These are phyloP conservation scores for Spodoptera exigua DNA, from an alignment of 2,888 invertebrate species.

Conservation along the genomic window DNA sequence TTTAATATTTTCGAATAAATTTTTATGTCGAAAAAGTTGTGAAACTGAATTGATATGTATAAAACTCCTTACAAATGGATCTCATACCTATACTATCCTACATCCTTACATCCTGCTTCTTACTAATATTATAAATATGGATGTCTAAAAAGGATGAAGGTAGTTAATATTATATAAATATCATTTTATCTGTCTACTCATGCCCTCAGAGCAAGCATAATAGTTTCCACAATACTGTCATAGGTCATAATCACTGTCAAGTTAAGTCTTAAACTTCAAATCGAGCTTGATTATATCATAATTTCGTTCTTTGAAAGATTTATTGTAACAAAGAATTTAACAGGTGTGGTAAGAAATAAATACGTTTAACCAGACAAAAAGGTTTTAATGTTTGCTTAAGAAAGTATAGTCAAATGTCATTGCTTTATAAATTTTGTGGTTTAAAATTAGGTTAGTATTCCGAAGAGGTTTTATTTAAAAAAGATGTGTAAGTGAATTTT, in stretches of 20 bases:
- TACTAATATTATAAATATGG: too few relatives aligned
- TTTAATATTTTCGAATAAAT: too few relatives aligned
- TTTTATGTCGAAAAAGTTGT: not conserved
- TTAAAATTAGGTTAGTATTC: not conserved
- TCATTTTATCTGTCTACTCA: too few relatives aligned
- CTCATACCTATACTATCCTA: too few relatives aligned
- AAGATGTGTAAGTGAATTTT: too few relatives aligned
- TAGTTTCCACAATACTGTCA: slow-evolving; percentile 28
- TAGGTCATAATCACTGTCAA: slow-evolving; percentile 52
- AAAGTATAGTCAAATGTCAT: slow-evolving; percentile 19
- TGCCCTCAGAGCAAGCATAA: not conserved
- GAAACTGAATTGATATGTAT: too few relatives aligned
- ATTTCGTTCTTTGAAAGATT: slow-evolving; percentile 47
- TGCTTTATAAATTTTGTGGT: slow-evolving; percentile 1
- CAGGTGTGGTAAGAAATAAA: slow-evolving; percentile 33
- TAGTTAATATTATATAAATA: too few relatives aligned
- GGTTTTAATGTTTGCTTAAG: slow-evolving; percentile 31
- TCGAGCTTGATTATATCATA: slow-evolving; percentile 48
- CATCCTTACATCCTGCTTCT: too few relatives aligned
- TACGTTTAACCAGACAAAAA: slow-evolving; percentile 38
- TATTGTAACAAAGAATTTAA: slow-evolving; percentile 37
- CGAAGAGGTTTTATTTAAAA: too few relatives aligned
- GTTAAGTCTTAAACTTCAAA: slow-evolving; percentile 34
- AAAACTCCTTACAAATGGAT: too few relatives aligned
- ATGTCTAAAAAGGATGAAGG: too few relatives aligned